Percentiles rank a stretch among this genome's conserved stretches.
Conservation (phyloP, 2,888 invertebrate genomes). For the Brenthis hecate region DNA sequence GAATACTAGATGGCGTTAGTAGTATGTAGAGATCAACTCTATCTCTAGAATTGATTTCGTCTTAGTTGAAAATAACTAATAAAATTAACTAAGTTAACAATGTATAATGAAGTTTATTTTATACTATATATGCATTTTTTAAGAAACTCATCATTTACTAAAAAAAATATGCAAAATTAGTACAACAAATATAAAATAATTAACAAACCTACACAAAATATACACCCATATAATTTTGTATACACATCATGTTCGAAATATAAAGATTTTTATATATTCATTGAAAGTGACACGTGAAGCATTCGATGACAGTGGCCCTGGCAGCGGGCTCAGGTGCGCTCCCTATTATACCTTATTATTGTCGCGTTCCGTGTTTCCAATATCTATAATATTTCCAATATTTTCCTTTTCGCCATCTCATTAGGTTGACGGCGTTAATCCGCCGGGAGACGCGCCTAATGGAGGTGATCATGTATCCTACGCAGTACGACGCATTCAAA, state of each 20-base stretch:
- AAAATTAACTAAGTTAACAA: too few relatives aligned
- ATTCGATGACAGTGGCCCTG: slow-evolving; percentile 54
- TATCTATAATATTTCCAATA: slow-evolving; percentile 65
- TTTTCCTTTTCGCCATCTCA: slow-evolving; percentile 77
- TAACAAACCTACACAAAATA: too few relatives aligned
- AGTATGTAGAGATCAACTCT: not conserved
- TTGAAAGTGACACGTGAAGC: not conserved
- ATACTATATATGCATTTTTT: too few relatives aligned
- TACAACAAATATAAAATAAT: too few relatives aligned
- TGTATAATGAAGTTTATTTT: too few relatives aligned
- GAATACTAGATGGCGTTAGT: slow-evolving; percentile 32
- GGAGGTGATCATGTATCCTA: slow-evolving; percentile 79
- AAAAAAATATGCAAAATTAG: too few relatives aligned
- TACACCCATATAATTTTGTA: too few relatives aligned
- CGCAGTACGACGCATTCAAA: slow-evolving; percentile 74
- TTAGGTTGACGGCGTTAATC: slow-evolving; percentile 76
- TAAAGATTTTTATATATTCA: not conserved
- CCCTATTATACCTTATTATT: slow-evolving; percentile 70
- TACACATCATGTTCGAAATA: too few relatives aligned
- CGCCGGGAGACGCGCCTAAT: slow-evolving; percentile 76
- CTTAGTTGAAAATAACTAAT: too few relatives aligned
- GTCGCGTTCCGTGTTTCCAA: slow-evolving; percentile 51
- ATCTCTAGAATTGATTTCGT: too few relatives aligned
- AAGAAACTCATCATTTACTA: too few relatives aligned
- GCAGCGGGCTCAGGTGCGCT: slow-evolving; percentile 51